Evolutionary conservation across 2,888 invertebrate species (phyloP), one percentile per base, ranked within the genome.

Genomic region (Andrena camellia): DNA sequence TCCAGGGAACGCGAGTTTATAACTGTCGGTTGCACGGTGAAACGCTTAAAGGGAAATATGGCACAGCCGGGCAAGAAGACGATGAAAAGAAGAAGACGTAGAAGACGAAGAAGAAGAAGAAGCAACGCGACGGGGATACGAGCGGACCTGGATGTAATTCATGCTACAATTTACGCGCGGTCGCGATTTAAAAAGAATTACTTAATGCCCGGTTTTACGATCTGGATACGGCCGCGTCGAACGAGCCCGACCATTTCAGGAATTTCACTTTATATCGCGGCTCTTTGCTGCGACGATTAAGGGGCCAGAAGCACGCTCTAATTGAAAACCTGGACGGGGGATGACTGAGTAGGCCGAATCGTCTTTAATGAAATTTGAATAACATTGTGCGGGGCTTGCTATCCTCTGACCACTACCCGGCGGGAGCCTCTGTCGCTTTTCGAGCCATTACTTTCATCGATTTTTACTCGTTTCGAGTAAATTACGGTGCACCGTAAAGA

Each of bases 1-100:
- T 79, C 68, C 50, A 67, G 60, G 67, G 77, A 72, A 42, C 60
- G 71, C 42, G 81, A 81, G 73, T 85, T 82, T 85, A 82, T 84
- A 86, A 88, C 80, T 80, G 86, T 86, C 84, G 75, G 64, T 73
- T 29, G 42, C 64, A 48, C 62, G 59, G 23, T 17, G 62, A 60
- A 52, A 48, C 60, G 29, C 63, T 66, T 62, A 59, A 57, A 69
- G 62, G 75, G 48, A 76, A 78, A 81, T 64, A 50, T 35, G 57
- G n/a, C 50, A 26, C 31, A 33, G 20, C 69, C 42, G 17, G 42
- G 17, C 20, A 52, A 2, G 52, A 52, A 20, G 7, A 7, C 57
- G 48, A 26, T 23, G 57, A 67, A 29, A 54, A 74, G 52, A 78
- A 60, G 64, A 52, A 31, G 17, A 66, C 50, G 52, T 35, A 48